Conservation (phyloP, 2,888 invertebrate species). For the Parelbella ahira region DNA sequence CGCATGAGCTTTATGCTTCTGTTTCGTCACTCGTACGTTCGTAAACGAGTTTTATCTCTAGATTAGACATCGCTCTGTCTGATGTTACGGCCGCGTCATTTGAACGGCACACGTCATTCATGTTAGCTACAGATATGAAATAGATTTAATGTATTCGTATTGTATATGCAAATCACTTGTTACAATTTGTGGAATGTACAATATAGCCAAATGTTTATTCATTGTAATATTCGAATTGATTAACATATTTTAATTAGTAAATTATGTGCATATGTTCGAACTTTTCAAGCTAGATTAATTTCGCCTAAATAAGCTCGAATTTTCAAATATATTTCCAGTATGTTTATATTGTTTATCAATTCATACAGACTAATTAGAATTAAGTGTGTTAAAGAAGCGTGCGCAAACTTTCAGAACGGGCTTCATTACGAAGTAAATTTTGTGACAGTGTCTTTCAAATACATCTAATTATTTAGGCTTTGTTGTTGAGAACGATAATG, state of each 20-base stretch:
- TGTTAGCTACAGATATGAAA: slow-evolving; percentile 3
- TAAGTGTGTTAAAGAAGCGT: no score
- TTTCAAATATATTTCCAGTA: slow-evolving; percentile 2
- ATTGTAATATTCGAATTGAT: slow-evolving; percentile 15
- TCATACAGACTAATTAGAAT: no score
- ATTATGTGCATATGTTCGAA: slow-evolving; percentile 18
- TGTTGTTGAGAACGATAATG: no score
- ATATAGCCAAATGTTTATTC: slow-evolving; percentile 12
- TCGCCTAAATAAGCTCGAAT: slow-evolving; percentile 6
- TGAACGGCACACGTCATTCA: slow-evolving; percentile 9
- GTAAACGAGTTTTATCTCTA: slow-evolving; percentile 16
- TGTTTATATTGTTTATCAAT: no score
- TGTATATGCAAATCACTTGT: slow-evolving; percentile 8
- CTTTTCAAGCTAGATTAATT: slow-evolving; percentile 14
- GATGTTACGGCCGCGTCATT: no score
- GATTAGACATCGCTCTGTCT: slow-evolving; percentile 12
- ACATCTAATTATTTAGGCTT: no score
- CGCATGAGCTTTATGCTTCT: slow-evolving; percentile 13
- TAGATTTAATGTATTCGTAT: slow-evolving; percentile 4
- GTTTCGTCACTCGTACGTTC: slow-evolving; percentile 14
- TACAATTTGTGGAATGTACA: slow-evolving; percentile 10
- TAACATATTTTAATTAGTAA: slow-evolving; percentile 18
- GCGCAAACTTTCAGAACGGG: no score
- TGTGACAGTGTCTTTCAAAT: no score
- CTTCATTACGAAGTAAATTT: no score